These are phyloP conservation scores for Pipra filicauda DNA, from an alignment of 2,113 vertebrate species.

Conservation along the genomic window DNA sequence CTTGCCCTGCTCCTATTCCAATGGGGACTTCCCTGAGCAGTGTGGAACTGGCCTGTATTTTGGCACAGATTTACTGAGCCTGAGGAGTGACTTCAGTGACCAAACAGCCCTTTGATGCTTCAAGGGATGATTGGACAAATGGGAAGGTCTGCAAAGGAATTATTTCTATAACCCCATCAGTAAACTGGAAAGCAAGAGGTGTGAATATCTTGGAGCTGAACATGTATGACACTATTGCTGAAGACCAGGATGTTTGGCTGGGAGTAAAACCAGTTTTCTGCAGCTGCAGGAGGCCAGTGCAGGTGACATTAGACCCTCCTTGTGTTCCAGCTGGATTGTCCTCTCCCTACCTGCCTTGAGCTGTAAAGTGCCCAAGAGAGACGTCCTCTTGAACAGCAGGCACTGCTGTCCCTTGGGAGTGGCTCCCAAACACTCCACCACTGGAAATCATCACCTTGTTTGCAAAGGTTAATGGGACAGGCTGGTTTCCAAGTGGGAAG, in stretches of 20 bases:
- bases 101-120: fast-evolving
- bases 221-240: fast-evolving
- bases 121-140: not conserved
- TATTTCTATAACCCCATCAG: not conserved
- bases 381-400: not conserved
- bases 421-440: not conserved
- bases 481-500: conserved; percentile 40
- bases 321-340: not conserved
- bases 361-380: not conserved
- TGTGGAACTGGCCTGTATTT: not conserved
- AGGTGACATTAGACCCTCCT: not conserved
- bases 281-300: not conserved
- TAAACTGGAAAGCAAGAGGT: not conserved
- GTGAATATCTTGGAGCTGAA: not conserved
- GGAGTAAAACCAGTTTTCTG: not conserved
- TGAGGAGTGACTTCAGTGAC: not conserved
- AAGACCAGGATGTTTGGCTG: not conserved
- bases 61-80: not conserved
- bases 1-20: not conserved
- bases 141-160: not conserved
- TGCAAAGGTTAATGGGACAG: conserved; percentile 8
- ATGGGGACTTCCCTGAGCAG: not conserved
- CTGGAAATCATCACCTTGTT: not conserved
- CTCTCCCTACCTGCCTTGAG: not conserved
- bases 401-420: not conserved